Percentiles rank a stretch among this genome's conserved stretches.
Conservation (phyloP, 1,140 invertebrate species). For the Periplaneta americana region DNA sequence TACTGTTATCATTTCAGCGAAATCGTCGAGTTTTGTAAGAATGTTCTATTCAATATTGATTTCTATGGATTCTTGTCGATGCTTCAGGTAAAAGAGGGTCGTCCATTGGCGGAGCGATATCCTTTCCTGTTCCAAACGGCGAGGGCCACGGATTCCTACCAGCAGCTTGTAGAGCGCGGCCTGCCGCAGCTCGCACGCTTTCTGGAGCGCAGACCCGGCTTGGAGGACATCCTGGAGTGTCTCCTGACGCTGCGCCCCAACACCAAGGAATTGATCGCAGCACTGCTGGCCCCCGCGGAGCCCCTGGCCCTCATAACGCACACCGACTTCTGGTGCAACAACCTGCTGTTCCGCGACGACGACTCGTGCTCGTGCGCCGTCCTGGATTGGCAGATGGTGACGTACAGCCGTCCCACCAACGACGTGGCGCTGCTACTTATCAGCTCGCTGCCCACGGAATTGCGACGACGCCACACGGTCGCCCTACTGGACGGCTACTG, state of each 20-base stretch:
- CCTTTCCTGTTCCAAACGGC: slow-evolving; percentile 70
- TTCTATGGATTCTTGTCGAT: too few species aligned
- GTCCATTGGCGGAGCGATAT: slow-evolving; percentile 56
- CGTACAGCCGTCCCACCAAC: slow-evolving; percentile 67
- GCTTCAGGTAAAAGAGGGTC: slow-evolving; percentile 43
- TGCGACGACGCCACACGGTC: slow-evolving; percentile 51
- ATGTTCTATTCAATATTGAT: too few species aligned
- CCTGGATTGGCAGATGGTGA: slow-evolving; percentile 81
- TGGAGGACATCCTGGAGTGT: slow-evolving; percentile 44
- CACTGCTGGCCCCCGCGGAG: slow-evolving; percentile 55
- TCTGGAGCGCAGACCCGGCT: slow-evolving; percentile 54
- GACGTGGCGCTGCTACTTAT: slow-evolving; percentile 71
- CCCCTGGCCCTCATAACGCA: slow-evolving; percentile 67
- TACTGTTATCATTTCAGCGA: too few species aligned
- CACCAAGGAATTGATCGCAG: slow-evolving; percentile 56
- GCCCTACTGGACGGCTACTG: slow-evolving; percentile 63
- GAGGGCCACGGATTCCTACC: slow-evolving; percentile 67
- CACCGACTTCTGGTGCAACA: slow-evolving; percentile 80
- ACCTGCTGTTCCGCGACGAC: slow-evolving; percentile 57
- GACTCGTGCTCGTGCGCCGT: slow-evolving; percentile 50
- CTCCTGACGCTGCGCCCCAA: slow-evolving; percentile 47
- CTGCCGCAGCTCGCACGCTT: slow-evolving; percentile 50
- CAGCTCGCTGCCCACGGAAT: slow-evolving; percentile 66
- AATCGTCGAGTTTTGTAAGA: too few species aligned
- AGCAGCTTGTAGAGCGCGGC: slow-evolving; percentile 66